Conservation (phyloP, 2,888 invertebrate genomes). For the Drosophila barbarae region DNA sequence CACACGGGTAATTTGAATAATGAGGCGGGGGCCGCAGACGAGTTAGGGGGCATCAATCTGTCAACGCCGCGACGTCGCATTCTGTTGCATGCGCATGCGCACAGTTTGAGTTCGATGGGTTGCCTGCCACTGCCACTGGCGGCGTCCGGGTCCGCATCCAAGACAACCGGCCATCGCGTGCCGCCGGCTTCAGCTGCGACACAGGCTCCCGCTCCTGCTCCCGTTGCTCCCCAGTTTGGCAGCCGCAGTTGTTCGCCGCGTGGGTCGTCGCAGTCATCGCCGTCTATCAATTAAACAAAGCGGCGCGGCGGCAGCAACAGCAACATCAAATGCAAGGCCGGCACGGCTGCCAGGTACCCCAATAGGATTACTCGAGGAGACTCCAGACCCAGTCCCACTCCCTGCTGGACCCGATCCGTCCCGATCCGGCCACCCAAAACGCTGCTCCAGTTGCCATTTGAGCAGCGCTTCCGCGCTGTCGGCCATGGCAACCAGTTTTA, state of each 20-base stretch:
- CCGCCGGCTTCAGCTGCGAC: conserved; percentile 39
- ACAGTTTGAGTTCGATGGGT: conserved; percentile 77
- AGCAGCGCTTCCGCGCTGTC: conserved; percentile 49
- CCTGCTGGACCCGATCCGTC: conserved; percentile 34
- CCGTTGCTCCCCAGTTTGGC: conserved; percentile 6
- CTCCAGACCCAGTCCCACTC: conserved; percentile 10
- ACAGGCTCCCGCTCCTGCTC: conserved; percentile 36
- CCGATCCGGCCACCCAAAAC: conserved; percentile 65
- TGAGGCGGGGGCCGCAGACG: conserved; percentile 65
- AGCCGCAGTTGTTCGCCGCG: conserved; percentile 37
- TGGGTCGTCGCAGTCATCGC: conserved; percentile 54
- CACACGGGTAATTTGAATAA: conserved; percentile 70
- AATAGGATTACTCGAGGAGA: conserved; percentile 18
- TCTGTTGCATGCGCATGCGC: conserved; percentile 74
- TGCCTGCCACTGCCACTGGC: conserved; percentile 71
- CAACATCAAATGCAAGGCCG: conserved; percentile 71
- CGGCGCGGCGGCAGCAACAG: conserved; percentile 56
- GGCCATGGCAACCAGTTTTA: conserved; percentile 31
- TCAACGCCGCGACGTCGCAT: conserved; percentile 67
- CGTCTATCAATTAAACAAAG: conserved; percentile 71
- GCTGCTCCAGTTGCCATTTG: conserved; percentile 69
- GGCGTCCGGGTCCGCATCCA: conserved; percentile 49
- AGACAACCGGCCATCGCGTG: conserved; percentile 61
- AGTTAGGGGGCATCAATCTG: conserved; percentile 70
- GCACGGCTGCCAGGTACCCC: conserved; percentile 40